Evolutionary conservation across 2,888 invertebrate species (phyloP).

Genomic region (Odontocerum albicorne): DNA sequence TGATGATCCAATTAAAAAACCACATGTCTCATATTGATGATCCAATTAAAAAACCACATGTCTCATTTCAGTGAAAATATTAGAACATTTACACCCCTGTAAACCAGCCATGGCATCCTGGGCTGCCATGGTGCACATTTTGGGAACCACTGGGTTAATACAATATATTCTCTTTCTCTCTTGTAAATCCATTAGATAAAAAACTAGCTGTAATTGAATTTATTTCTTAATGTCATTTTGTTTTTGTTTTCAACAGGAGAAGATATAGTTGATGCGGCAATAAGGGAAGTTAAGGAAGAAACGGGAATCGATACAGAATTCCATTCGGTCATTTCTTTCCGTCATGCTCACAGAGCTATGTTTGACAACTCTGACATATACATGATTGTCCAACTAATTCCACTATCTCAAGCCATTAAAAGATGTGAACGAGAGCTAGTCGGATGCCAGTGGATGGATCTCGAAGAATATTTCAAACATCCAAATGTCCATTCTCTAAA

Average conservation of each 20-base stretch:
- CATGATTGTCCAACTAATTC: slow-evolving; percentile 71
- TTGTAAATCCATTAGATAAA: no score
- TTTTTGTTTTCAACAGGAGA: slow-evolving; percentile 68
- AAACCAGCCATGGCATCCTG: no score
- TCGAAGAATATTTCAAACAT: slow-evolving; percentile 70
- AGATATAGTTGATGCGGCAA: slow-evolving; percentile 77
- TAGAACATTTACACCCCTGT: no score
- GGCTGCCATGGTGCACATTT: no score
- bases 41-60: no score
- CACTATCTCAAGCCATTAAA: slow-evolving; percentile 62
- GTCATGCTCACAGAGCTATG: slow-evolving; percentile 75
- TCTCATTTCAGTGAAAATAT: no score
- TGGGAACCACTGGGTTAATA: no score
- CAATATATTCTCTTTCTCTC: no score
- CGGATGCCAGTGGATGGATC: slow-evolving; percentile 80
- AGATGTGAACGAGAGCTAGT: slow-evolving; percentile 78
- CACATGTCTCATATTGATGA: no score
- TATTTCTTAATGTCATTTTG: no score
- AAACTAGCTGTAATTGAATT: no score
- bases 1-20: no score
- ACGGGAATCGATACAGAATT: slow-evolving; percentile 81
- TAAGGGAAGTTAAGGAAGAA: slow-evolving; percentile 88
- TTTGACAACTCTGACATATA: slow-evolving; percentile 89
- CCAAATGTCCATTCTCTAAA: slow-evolving; percentile 74
- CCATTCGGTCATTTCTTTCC: slow-evolving; percentile 71